A percentile compares a stretch with the other conserved stretches of the same genome.
Evolutionary conservation across 1,140 invertebrate species (phyloP).

Genomic region (Aplysia californica): DNA sequence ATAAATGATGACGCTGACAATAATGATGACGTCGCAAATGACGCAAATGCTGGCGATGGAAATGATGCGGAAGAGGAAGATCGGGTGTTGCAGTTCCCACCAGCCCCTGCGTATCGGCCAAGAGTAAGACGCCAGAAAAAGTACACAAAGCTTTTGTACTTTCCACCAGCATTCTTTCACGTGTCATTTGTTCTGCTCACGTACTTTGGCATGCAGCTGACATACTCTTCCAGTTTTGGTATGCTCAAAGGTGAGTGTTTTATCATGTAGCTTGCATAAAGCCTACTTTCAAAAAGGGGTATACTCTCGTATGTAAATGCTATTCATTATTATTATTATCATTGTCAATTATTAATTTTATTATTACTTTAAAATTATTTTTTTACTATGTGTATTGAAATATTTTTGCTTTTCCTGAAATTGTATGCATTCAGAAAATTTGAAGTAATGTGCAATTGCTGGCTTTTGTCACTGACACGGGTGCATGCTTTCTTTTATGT

Average conservation of each 20-base stretch:
- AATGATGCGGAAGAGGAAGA: not conserved
- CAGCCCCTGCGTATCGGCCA: not conserved
- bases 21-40: not conserved
- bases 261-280: not conserved
- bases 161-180: slow-evolving; percentile 1
- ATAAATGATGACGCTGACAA: not conserved
- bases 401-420: not conserved
- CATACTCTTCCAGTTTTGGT: slow-evolving; percentile 9
- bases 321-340: too few relatives aligned
- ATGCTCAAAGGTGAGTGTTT: slow-evolving; percentile 20
- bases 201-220: slow-evolving; percentile 18
- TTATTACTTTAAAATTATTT: not conserved
- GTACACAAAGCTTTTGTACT: not conserved
- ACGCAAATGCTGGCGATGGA: not conserved
- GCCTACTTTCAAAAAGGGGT: not conserved
- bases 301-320: not conserved
- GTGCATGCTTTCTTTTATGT: too few relatives aligned
- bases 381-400: not conserved
- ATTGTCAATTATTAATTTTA: not conserved
- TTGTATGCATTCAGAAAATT: not conserved
- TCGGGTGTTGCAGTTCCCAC: not conserved
- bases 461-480: too few relatives aligned
- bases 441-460: not conserved
- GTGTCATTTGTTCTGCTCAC: not conserved
- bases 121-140: not conserved